Percentiles rank a stretch among this genome's conserved stretches.
Evolutionary conservation across 2,888 invertebrate genomes (phyloP).

Genomic region (Dusona sp.): DNA sequence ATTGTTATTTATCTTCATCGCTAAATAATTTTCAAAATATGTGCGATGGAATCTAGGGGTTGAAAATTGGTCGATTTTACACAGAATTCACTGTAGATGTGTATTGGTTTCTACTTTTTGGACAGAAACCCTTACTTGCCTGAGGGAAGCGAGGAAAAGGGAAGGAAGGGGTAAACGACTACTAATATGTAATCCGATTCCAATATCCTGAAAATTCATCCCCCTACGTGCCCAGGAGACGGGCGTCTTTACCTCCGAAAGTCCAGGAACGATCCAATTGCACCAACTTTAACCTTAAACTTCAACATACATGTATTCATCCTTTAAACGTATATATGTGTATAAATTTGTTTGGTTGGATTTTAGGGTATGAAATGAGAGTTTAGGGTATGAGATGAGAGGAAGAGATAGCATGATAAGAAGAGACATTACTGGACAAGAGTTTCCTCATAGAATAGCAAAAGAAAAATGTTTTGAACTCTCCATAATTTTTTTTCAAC

Average conservation of each 20-base stretch:
- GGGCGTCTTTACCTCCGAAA: slow-evolving; percentile 70
- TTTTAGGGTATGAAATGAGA: slow-evolving; percentile 36
- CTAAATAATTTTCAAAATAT: neutral
- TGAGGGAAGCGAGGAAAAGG: slow-evolving; percentile 41
- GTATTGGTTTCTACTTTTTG: neutral
- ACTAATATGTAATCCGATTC: slow-evolving; percentile 81
- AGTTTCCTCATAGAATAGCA: slow-evolving; percentile 13
- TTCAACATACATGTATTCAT: slow-evolving; percentile 18
- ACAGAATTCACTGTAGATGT: neutral
- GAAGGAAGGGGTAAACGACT: slow-evolving; percentile 67
- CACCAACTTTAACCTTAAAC: slow-evolving; percentile 39
- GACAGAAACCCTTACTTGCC: slow-evolving; percentile 33
- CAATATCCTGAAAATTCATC: slow-evolving; percentile 77
- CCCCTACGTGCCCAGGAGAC: slow-evolving; percentile 43
- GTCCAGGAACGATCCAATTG: slow-evolving; percentile 9
- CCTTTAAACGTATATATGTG: neutral
- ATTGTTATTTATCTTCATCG: slow-evolving; percentile 1
- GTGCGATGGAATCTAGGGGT: neutral
- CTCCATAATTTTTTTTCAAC: neutral
- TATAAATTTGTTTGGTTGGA: slow-evolving; percentile 1
- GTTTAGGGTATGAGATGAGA: slow-evolving; percentile 5
- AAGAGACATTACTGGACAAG: slow-evolving; percentile 38
- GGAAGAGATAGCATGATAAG: neutral
- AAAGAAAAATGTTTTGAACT: slow-evolving; percentile 27
- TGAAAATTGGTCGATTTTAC: neutral